Evolutionary conservation across 2,797 vertebrate species (phyloP), one percentile per base, ranked within the genome.

Genomic region (Cuculus canorus): DNA sequence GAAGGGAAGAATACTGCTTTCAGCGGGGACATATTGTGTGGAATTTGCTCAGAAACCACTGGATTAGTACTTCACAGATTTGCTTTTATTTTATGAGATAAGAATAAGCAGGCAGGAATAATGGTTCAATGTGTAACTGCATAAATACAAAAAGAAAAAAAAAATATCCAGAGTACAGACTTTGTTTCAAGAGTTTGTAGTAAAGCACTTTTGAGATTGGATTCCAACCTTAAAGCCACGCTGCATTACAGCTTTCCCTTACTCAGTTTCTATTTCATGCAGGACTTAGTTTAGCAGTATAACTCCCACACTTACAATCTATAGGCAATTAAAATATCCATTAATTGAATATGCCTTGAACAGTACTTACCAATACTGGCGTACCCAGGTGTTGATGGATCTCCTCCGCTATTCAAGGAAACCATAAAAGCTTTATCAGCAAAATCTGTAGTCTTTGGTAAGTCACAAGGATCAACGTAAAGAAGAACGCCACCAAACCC

Each of bases 391-490:
- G 98, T 98, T 21, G 98, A 98, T n/a, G 98, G 98, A 84, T 98
- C 98, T 84, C 98, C 99, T 92, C 98, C 99, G 0, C 98, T 97
- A 90, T 99, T 99, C 82, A 99, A 96, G 5, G 99, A 98, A 65
- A 99, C 98, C 96, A 98, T 98, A 68, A 99, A 99, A 30, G 98
- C 97, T 83, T 98, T 98, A 24, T 97, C 95, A 79, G 92, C 96
- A 52, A 95, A 78, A 68, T 96, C 96, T 82, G 85, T 93, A 56
- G 92, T 97, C 88, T 97, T 96, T 72, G 98, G 98, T 63, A 97
- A 94, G 53, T 99, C 99, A 94, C 99, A 99, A 23, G 99, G 99
- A 92, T 99, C 99, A 33, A 98, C 43, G 47, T 99, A 99, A 14
- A 99, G 96, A 69, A 99, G 98, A 73, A 93, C 98, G 10, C 98